phyloP scores from a whole-genome alignment of 2,888 invertebrate species.

The Ectemnius continuus region DNA sequence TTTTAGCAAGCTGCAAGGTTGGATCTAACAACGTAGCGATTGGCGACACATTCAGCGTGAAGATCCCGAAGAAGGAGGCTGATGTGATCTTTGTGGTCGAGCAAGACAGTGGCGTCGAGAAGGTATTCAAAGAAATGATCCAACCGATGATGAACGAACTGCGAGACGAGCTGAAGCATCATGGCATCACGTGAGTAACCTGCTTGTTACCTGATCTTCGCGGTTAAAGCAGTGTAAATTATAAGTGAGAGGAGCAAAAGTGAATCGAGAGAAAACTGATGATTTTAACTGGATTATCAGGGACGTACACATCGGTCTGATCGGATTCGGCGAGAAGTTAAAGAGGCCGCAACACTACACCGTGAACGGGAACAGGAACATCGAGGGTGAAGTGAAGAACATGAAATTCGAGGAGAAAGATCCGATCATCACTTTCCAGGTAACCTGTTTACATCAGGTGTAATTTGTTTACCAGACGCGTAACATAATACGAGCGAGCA shows the following conservation, averaged over 20 bases:
- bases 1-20: conserved; percentile 78
- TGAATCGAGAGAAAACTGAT: neutral
- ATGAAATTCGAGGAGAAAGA: conserved; percentile 70
- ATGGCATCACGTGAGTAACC: conserved; percentile 81
- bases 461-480: conserved; percentile 6
- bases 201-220: conserved; percentile 16
- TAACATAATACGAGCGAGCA: conserved; percentile 1
- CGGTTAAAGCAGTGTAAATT: neutral
- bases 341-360: conserved; percentile 82
- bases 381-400: conserved; percentile 79
- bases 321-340: conserved; percentile 81
- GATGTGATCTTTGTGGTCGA: conserved; percentile 91
- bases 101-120: conserved; percentile 82
- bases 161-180: conserved; percentile 81
- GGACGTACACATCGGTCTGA: conserved; percentile 81
- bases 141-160: conserved; percentile 82
- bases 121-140: conserved; percentile 82
- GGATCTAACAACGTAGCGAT: conserved; percentile 78
- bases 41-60: conserved; percentile 83
- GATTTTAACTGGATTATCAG: conserved; percentile 69
- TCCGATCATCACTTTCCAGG: conserved; percentile 65
- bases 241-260: too few species aligned
- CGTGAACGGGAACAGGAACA: conserved; percentile 79
- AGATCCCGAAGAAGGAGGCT: conserved; percentile 86
- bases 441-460: conserved; percentile 37